Percentiles rank a stretch among this genome's conserved stretches.
These are phyloP conservation scores for Balaenoptera acutorostrata DNA, from an alignment of 2,113 vertebrate genomes.

Conservation along the genomic window DNA sequence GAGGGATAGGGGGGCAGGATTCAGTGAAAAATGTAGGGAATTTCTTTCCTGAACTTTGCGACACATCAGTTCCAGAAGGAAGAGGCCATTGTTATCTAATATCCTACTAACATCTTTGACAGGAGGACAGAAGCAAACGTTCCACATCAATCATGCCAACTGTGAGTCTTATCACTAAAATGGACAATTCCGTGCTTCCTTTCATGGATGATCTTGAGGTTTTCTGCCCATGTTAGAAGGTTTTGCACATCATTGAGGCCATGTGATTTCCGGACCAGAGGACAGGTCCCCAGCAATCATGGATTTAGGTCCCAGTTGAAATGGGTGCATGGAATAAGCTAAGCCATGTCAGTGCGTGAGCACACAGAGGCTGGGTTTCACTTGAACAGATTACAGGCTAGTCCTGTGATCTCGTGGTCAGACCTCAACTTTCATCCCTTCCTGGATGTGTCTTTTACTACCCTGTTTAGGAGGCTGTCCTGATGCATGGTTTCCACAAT, in stretches of 20 bases:
- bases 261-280: slow-evolving; percentile 67
- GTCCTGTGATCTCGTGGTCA: slow-evolving; percentile 87
- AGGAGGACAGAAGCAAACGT: background rate
- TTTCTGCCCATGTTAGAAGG: slow-evolving; percentile 84
- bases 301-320: slow-evolving; percentile 79
- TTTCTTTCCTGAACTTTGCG: background rate
- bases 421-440: slow-evolving; percentile 78
- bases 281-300: slow-evolving; percentile 79
- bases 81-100: background rate
- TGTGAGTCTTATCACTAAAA: slow-evolving; percentile 79
- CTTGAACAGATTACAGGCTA: slow-evolving; percentile 82
- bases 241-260: slow-evolving; percentile 81
- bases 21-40: background rate
- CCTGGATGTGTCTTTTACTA: slow-evolving; percentile 86
- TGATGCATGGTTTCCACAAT: slow-evolving; percentile 70
- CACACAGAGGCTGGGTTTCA: slow-evolving; percentile 57
- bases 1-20: fast-evolving
- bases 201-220: slow-evolving; percentile 71
- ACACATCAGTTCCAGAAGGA: background rate
- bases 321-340: slow-evolving; percentile 62
- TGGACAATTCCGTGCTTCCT: slow-evolving; percentile 85
- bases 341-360: slow-evolving; percentile 47
- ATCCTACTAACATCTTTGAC: slow-evolving; percentile 12
- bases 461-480: slow-evolving; percentile 80
- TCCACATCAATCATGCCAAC: background rate